These are phyloP conservation scores for Scopus umbretta DNA, from an alignment of 2,113 vertebrate genomes.

Conservation along the genomic window DNA sequence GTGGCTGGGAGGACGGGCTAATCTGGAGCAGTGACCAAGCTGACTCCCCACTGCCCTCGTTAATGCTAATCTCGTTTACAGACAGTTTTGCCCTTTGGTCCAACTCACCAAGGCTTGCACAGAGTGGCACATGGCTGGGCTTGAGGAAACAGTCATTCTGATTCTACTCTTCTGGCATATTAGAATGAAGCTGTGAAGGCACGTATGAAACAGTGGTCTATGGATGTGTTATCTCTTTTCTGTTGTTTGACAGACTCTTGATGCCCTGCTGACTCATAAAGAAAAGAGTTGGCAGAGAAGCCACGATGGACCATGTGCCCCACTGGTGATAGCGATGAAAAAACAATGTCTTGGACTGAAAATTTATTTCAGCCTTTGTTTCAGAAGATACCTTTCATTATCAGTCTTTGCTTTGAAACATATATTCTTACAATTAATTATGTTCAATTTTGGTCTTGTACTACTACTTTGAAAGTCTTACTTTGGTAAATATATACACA, in stretches of 20 bases:
- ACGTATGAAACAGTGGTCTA: background rate
- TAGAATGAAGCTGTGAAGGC: background rate
- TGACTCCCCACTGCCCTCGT: background rate
- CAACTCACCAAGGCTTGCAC: background rate
- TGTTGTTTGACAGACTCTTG: slow-evolving; percentile 36
- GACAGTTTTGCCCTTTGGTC: background rate
- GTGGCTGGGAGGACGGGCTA: rapidly evolving
- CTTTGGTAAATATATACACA: background rate
- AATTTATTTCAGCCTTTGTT: slow-evolving; percentile 34
- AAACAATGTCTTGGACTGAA: slow-evolving; percentile 42
- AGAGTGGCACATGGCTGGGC: background rate
- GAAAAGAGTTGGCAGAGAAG: slow-evolving; percentile 21
- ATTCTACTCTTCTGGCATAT: background rate
- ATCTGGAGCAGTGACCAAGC: background rate
- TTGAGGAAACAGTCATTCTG: background rate
- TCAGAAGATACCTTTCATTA: slow-evolving; percentile 48
- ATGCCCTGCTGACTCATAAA: slow-evolving; percentile 45
- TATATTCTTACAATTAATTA: background rate
- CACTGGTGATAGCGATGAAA: slow-evolving; percentile 44
- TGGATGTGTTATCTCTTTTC: slow-evolving; percentile 18
- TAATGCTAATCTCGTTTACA: background rate
- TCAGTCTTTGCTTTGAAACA: background rate
- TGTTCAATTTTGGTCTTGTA: background rate
- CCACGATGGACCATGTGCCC: slow-evolving; percentile 13
- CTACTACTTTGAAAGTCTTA: background rate